Evolutionary conservation across 2,113 vertebrate genomes (phyloP), one percentile per base, ranked within the genome.

Genomic region (Thalassarche chlororhynchos): DNA sequence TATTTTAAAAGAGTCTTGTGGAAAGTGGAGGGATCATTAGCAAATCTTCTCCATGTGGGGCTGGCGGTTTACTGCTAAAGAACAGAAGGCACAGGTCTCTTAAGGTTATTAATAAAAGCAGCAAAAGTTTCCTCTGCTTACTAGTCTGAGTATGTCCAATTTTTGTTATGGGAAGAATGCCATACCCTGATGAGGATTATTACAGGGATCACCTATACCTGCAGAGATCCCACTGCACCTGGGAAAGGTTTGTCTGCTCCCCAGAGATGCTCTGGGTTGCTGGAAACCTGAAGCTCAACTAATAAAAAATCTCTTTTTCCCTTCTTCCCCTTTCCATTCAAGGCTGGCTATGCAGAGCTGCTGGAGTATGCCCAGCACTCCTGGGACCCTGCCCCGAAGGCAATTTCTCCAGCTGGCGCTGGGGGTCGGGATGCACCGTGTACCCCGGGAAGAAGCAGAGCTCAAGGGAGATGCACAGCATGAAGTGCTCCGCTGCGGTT

Each of bases 1-100:
- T 68, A 54, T 97, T 96, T 97, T 66, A 94, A 82, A 49, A 70
- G 58, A 92, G 32, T 79, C 78, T 72, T 61, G 40, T 87, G 61
- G 36, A 85, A 96, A 80, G 60, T 29, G 29, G 69, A 96, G 75
- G 87, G 49, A 57, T 70, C 62, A 46, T 83, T 64, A 93, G 46
- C 46, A 89, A 87, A 69, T 32, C 40, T 40, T 62, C 65, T 90
- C 75, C 32, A 26, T 84, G 71, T 75, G 65, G 17, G 17, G 49
- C 68, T 94, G 74, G 24, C 2, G 0, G 26, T 88, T 90, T 42
- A 75, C 12, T 44, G 52, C 38, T 91, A 36, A 90, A 79, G 87
- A 89, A 88, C 74, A 95, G 88, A 96, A 96, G 82, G 85, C 36
- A 76, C 38, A 52, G 76, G 76, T 62, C 75, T 58, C 71, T 61